A percentile compares a stretch with the other conserved stretches of the same genome.
These are phyloP conservation scores for Apamea sordens DNA, from an alignment of 2,888 invertebrate species.

Conservation along the genomic window DNA sequence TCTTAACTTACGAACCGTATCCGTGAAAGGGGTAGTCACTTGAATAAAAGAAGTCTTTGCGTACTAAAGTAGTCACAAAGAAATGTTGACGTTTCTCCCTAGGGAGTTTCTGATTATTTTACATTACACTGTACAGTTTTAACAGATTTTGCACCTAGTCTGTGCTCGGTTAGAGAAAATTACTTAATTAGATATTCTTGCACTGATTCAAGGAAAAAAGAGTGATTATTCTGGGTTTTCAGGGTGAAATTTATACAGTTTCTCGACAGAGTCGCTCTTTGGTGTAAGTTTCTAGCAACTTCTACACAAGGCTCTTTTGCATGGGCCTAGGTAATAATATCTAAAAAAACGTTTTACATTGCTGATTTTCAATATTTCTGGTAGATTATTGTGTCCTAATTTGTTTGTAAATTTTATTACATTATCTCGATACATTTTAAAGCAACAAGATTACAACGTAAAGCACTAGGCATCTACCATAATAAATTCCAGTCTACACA, in stretches of 20 bases:
- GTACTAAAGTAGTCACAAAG: constrained; percentile 63
- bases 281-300: background rate
- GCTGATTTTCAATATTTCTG: background rate
- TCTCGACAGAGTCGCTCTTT: background rate
- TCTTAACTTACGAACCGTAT: constrained; percentile 44
- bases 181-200: constrained; percentile 43
- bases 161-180: constrained; percentile 32
- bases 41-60: constrained; percentile 67
- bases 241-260: background rate
- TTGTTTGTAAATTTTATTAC: background rate
- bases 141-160: constrained; percentile 56
- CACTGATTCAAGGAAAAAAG: constrained; percentile 27
- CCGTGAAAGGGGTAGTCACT: constrained; percentile 56
- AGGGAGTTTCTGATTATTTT: constrained; percentile 67
- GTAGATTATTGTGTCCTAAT: background rate
- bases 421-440: background rate
- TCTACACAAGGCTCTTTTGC: background rate
- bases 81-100: constrained; percentile 68
- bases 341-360: background rate
- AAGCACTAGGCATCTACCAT: background rate
- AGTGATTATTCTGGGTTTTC: background rate
- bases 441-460: background rate
- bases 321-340: background rate
- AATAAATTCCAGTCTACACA: constrained; percentile 8
- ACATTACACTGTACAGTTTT: constrained; percentile 47